These are phyloP conservation scores for Myotis findleyi DNA, from an alignment of 2,797 vertebrate species.

Conservation along the genomic window DNA sequence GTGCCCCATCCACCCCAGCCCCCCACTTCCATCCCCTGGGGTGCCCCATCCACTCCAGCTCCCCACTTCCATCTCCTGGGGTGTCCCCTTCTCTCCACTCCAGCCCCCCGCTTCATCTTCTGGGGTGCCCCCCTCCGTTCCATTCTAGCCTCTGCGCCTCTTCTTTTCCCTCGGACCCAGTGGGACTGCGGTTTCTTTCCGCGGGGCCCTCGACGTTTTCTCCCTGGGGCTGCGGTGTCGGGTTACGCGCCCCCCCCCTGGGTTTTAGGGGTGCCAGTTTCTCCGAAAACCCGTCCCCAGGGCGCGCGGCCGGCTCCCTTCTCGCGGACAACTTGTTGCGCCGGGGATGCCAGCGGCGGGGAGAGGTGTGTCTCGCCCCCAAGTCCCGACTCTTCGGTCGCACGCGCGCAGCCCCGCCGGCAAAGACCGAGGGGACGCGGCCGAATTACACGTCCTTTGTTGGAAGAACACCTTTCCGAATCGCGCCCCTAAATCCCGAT, in stretches of 20 bases:
- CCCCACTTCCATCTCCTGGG: neutral
- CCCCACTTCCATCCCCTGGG: neutral
- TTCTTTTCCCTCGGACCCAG: neutral
- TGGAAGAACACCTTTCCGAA: neutral
- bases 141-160: neutral
- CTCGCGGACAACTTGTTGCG: neutral
- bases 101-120: neutral
- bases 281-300: neutral
- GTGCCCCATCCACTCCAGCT: neutral
- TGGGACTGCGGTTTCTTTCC: neutral
- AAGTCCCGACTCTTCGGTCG: no score
- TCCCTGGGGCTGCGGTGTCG: neutral
- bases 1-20: no score
- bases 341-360: neutral
- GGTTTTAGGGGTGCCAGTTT: neutral
- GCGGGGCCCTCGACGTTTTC: neutral
- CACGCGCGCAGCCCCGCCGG: accelerated
- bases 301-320: neutral
- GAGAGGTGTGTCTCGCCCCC: neutral
- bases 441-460: neutral
- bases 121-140: neutral
- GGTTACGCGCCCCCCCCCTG: neutral
- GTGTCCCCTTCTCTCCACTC: no score
- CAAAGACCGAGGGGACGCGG: neutral
- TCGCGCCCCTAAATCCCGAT: neutral